Percentiles rank a stretch among this genome's conserved stretches.
These are phyloP conservation scores for Rotaria sp. DNA, from an alignment of 2,888 invertebrate genomes.

Conservation along the genomic window DNA sequence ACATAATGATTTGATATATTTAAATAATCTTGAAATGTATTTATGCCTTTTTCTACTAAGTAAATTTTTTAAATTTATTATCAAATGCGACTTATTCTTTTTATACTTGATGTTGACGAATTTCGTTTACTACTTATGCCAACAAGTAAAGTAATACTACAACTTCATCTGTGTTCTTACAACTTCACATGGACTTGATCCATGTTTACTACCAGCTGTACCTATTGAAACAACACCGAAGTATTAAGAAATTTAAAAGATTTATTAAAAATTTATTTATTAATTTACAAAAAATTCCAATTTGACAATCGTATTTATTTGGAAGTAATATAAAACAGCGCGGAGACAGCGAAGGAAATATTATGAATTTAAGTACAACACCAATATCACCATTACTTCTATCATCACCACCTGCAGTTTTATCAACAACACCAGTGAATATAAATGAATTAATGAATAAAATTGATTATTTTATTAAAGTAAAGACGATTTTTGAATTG, in stretches of 20 bases:
- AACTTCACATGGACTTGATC: background rate
- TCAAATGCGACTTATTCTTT: too few relatives aligned
- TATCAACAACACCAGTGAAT: background rate
- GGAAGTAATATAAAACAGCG: background rate
- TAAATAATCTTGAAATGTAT: background rate
- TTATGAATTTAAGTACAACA: background rate
- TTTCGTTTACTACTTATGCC: background rate
- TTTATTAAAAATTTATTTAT: background rate
- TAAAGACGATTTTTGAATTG: background rate
- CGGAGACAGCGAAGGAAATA: background rate
- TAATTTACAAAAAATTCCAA: background rate
- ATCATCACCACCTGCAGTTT: background rate
- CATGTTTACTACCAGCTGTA: background rate
- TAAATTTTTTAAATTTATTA: background rate
- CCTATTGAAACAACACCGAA: background rate
- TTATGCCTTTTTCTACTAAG: slow-evolving; percentile 8
- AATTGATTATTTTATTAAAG: slow-evolving; percentile 21
- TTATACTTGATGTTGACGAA: too few relatives aligned
- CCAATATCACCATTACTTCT: background rate
- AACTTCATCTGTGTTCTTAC: background rate
- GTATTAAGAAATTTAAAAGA: background rate
- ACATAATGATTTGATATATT: background rate
- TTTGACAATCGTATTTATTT: slow-evolving; percentile 8
- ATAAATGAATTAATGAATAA: background rate
- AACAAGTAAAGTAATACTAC: background rate